Evolutionary conservation across 2,113 vertebrate genomes (phyloP).

Genomic region (Psilopsiagon aymara): DNA sequence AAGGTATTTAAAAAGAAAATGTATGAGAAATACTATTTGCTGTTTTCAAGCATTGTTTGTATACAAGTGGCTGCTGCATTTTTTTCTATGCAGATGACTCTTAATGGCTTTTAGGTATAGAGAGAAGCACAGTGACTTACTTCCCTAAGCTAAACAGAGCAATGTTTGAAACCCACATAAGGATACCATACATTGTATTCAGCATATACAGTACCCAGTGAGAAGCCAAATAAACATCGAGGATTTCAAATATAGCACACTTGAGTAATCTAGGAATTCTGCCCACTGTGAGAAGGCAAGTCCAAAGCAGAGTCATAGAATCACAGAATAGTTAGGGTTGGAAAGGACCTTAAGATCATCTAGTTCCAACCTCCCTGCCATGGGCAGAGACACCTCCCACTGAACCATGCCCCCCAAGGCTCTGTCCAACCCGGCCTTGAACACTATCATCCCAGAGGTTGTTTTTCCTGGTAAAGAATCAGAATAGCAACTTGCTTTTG

Average conservation of each 20-base stretch:
- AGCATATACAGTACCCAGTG: background rate
- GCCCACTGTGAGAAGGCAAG: background rate
- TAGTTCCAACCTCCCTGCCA: too few relatives aligned
- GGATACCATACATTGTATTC: background rate
- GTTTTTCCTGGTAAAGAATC: background rate
- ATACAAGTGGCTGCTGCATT: background rate
- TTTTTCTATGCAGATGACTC: background rate
- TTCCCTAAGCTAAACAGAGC: background rate
- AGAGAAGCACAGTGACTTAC: background rate
- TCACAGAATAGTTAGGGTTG: too few relatives aligned
- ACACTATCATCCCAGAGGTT: background rate
- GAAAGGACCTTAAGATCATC: too few relatives aligned
- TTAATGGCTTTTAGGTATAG: background rate
- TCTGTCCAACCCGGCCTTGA: too few relatives aligned
- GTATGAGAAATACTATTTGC: background rate
- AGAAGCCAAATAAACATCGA: background rate
- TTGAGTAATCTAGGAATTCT: background rate
- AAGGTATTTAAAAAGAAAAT: conserved; percentile 75
- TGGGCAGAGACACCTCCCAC: too few relatives aligned
- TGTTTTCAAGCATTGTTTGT: background rate
- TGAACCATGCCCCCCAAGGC: too few relatives aligned
- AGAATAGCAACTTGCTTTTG: background rate
- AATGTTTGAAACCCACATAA: background rate
- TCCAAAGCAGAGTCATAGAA: background rate
- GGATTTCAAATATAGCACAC: background rate